Evolutionary conservation across 2,888 invertebrate species (phyloP).

Genomic region (Cylindroiulus punctatus): DNA sequence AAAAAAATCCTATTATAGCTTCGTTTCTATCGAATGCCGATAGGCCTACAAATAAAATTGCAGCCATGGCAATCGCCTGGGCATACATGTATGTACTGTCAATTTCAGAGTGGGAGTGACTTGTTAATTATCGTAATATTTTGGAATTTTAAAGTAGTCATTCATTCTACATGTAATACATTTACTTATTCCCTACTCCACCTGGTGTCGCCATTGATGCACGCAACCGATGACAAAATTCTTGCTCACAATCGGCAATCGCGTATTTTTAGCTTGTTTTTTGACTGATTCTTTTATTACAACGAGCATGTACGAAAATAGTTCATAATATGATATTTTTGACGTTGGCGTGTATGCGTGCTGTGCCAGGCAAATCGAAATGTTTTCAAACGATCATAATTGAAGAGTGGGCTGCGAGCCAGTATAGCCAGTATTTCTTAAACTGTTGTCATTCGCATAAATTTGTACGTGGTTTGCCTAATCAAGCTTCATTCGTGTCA

Average conservation of each 20-base stretch:
- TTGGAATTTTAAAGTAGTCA: not conserved
- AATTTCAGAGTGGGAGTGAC: too few species aligned
- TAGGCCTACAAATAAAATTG: too few species aligned
- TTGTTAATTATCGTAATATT: not conserved
- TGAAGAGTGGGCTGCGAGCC: not conserved
- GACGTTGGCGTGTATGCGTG: not conserved
- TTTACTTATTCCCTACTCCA: not conserved
- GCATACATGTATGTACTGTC: too few species aligned
- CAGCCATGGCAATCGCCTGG: too few species aligned
- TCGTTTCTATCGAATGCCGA: too few species aligned
- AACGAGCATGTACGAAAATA: not conserved
- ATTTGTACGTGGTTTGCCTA: not conserved
- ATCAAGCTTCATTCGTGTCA: not conserved
- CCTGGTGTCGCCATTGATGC: not conserved
- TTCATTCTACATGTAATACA: too few species aligned
- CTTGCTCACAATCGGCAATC: not conserved
- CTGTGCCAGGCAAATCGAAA: not conserved
- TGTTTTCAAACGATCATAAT: not conserved
- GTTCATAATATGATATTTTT: not conserved
- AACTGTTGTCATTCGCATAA: not conserved
- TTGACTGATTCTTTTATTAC: not conserved
- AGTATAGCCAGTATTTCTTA: not conserved
- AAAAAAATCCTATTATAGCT: not conserved
- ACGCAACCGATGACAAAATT: not conserved
- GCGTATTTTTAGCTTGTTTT: not conserved